Conservation (phyloP, 2,797 vertebrate species). For the Iguana delicatissima region DNA sequence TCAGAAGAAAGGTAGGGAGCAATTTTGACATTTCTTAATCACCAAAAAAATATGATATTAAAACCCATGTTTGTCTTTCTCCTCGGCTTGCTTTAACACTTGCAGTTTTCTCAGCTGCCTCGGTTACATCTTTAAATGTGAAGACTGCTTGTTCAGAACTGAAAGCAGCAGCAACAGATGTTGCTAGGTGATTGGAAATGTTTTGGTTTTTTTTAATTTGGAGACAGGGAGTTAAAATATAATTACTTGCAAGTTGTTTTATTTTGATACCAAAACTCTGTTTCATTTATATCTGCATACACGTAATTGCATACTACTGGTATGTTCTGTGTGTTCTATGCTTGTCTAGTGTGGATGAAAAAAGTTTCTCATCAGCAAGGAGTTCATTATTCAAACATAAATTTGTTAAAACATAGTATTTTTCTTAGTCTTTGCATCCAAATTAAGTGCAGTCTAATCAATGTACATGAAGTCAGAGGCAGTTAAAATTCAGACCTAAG, state of each 20-base stretch:
- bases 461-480: background rate
- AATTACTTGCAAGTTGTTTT: constrained; percentile 71
- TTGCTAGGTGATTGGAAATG: constrained; percentile 78
- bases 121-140: constrained; percentile 71
- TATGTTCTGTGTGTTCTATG: constrained; percentile 35
- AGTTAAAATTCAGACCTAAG: constrained; percentile 13
- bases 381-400: constrained; percentile 21
- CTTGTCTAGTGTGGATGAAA: constrained; percentile 41
- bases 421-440: constrained; percentile 46
- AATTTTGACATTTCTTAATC: constrained; percentile 69
- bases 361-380: constrained; percentile 67
- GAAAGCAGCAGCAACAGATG: constrained; percentile 76
- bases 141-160: constrained; percentile 74
- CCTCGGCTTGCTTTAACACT: constrained; percentile 72
- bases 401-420: constrained; percentile 4
- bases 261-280: constrained; percentile 56
- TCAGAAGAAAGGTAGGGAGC: constrained; percentile 92
- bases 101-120: constrained; percentile 67
- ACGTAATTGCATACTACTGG: constrained; percentile 37
- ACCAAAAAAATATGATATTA: background rate
- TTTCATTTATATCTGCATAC: constrained; percentile 27
- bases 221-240: constrained; percentile 6
- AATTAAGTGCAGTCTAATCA: constrained; percentile 59
- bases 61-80: constrained; percentile 51
- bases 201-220: background rate